Evolutionary conservation across 2,113 vertebrate species (phyloP).

Genomic region (Leiothrix lutea): DNA sequence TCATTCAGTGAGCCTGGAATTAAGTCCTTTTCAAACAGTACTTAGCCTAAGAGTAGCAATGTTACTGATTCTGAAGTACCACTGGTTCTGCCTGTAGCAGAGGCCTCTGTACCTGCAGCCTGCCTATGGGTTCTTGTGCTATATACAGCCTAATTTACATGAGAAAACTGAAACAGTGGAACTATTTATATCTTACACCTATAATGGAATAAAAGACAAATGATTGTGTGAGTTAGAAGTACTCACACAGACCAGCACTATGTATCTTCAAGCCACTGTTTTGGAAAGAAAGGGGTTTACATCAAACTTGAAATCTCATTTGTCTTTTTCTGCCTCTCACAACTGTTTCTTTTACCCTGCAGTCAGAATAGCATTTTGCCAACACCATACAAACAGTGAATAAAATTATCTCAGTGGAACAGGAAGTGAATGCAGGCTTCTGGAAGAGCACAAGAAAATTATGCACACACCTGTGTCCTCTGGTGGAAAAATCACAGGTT

Average conservation of each 20-base stretch:
- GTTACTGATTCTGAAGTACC: not conserved
- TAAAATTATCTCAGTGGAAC: not conserved
- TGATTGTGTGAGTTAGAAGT: not conserved
- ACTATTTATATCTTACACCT: not conserved
- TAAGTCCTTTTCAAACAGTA: not conserved
- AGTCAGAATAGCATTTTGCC: not conserved
- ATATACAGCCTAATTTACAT: not conserved
- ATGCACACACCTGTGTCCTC: rapidly evolving
- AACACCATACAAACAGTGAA: not conserved
- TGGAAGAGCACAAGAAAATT: not conserved
- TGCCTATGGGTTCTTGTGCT: not conserved
- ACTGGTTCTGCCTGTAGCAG: not conserved
- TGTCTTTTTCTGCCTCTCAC: not conserved
- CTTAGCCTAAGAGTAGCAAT: not conserved
- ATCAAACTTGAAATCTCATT: not conserved
- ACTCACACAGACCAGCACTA: not conserved
- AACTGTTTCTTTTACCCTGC: not conserved
- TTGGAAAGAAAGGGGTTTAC: not conserved
- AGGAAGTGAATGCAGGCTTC: rapidly evolving
- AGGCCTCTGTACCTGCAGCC: not conserved
- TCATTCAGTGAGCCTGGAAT: not conserved
- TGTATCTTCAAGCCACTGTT: not conserved
- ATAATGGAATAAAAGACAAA: not conserved
- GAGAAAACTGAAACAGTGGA: not conserved
- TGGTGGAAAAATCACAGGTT: rapidly evolving